Evolutionary conservation across 2,113 vertebrate genomes (phyloP).

Genomic region (Upupa epops): DNA sequence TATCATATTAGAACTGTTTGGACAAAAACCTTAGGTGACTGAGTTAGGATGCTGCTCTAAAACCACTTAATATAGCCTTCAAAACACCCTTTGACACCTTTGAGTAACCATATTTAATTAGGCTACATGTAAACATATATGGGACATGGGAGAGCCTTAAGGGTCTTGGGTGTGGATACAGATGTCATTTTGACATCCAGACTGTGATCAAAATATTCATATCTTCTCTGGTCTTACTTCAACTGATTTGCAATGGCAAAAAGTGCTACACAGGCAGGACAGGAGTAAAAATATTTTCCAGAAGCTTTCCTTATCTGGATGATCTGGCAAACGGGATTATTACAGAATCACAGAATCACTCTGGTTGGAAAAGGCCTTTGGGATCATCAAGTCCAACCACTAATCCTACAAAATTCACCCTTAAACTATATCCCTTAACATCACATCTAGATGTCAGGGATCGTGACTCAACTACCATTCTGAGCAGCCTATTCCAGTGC

Average conservation of each 20-base stretch:
- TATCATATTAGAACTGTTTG: neutral
- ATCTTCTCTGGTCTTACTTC: neutral
- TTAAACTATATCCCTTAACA: too few relatives aligned
- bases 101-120: neutral
- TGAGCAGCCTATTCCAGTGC: too few relatives aligned
- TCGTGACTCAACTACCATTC: too few relatives aligned
- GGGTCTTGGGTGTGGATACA: neutral
- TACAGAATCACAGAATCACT: too few relatives aligned
- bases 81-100: neutral
- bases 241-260: neutral
- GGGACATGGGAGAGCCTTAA: neutral
- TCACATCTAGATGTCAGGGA: too few relatives aligned
- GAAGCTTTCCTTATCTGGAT: neutral
- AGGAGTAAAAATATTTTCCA: neutral
- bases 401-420: too few relatives aligned
- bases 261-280: neutral
- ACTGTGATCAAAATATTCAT: neutral
- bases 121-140: neutral
- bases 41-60: neutral
- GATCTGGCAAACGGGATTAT: neutral
- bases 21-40: neutral
- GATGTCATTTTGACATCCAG: neutral
- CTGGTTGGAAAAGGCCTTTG: too few relatives aligned
- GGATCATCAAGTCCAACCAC: too few relatives aligned
- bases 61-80: neutral